Percentiles rank a stretch among this genome's conserved stretches.
Conservation (phyloP, 2,797 vertebrate species). For the Falco peregrinus region DNA sequence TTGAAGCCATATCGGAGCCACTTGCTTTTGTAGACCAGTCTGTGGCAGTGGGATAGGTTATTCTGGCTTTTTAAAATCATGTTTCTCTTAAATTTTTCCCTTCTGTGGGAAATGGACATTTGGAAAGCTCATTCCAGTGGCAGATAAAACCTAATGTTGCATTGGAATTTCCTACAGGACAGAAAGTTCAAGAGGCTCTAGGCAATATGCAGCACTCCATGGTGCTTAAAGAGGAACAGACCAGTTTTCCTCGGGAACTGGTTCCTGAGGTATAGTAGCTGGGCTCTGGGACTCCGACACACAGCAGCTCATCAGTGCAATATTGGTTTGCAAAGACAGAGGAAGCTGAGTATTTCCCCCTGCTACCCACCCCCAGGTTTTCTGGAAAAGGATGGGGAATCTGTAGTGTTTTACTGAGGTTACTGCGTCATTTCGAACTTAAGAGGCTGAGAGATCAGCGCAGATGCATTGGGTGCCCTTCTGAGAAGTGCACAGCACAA, state of each 20-base stretch:
- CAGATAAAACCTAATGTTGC: background rate
- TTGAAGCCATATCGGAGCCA: background rate
- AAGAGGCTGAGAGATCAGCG: background rate
- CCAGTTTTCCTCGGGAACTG: background rate
- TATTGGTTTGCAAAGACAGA: background rate
- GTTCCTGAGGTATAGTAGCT: background rate
- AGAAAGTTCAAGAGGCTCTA: background rate
- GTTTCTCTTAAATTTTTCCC: background rate
- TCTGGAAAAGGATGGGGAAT: slow-evolving; percentile 4
- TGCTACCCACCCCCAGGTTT: background rate
- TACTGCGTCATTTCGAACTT: background rate
- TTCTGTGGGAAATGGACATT: background rate
- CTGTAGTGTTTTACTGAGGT: background rate
- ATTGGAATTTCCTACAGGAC: background rate
- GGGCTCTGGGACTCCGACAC: background rate
- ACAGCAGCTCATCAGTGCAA: background rate
- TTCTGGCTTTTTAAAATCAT: background rate
- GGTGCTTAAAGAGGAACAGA: background rate
- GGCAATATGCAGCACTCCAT: background rate
- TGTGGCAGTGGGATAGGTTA: background rate
- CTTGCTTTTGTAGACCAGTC: background rate
- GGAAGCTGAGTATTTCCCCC: background rate
- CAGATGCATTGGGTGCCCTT: background rate
- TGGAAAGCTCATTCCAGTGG: background rate
- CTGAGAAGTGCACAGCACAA: background rate